These are phyloP conservation scores for Grammomys dolichurus DNA, from an alignment of 2,113 vertebrate species.

Conservation along the genomic window DNA sequence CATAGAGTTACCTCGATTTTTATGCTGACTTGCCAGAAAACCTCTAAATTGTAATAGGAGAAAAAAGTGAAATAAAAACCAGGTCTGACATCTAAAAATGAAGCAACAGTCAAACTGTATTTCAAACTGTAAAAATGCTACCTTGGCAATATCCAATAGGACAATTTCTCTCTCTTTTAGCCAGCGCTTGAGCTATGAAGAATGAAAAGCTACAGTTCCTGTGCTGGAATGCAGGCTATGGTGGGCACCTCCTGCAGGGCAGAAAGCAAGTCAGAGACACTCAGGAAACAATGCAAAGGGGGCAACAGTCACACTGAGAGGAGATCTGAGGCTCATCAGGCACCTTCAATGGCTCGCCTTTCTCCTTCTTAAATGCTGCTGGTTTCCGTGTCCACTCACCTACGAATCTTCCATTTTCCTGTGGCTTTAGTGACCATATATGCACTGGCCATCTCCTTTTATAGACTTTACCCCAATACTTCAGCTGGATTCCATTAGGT, in stretches of 20 bases:
- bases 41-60: conserved; percentile 47
- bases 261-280: background rate
- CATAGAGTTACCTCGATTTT: background rate
- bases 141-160: background rate
- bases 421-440: background rate
- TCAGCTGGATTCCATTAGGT: background rate
- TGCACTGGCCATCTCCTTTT: background rate
- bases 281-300: background rate
- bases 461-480: background rate
- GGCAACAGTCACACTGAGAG: background rate
- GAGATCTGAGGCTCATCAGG: background rate
- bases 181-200: background rate
- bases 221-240: background rate
- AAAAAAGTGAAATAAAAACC: conserved; percentile 61
- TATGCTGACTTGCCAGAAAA: conserved; percentile 65
- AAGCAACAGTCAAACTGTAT: conserved; percentile 50
- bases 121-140: conserved; percentile 58
- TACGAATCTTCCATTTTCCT: background rate
- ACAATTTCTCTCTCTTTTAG: conserved; percentile 14
- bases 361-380: background rate
- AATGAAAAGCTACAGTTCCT: background rate
- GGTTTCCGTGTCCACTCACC: background rate
- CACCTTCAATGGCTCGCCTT: background rate
- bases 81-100: conserved; percentile 63
- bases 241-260: background rate